Percentiles rank a stretch among this genome's conserved stretches.
phyloP scores from a whole-genome alignment of 1,140 invertebrate genomes.

The Scaptomyza graminum region DNA sequence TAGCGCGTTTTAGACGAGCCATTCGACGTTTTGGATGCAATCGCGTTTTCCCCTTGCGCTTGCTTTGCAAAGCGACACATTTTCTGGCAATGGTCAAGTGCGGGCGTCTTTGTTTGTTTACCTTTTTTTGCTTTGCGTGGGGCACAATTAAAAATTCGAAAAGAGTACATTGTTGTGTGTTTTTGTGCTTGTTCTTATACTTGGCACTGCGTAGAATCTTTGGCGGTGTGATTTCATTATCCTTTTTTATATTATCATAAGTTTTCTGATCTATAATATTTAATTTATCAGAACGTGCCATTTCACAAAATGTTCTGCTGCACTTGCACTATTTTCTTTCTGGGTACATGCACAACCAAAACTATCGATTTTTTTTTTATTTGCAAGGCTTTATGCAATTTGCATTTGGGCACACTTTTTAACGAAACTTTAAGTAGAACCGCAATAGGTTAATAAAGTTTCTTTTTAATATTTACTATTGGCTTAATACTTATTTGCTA shows the following conservation, averaged over 20 bases:
- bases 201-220: slow-evolving; percentile 59
- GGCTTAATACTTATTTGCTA: slow-evolving; percentile 25
- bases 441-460: not conserved
- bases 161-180: slow-evolving; percentile 33
- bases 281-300: slow-evolving; percentile 55
- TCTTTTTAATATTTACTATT: slow-evolving; percentile 9
- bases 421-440: not conserved
- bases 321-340: slow-evolving; percentile 1
- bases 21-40: slow-evolving; percentile 48
- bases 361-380: not conserved
- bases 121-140: slow-evolving; percentile 25
- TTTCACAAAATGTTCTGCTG: slow-evolving; percentile 13
- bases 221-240: not conserved
- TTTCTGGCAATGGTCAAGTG: slow-evolving; percentile 30
- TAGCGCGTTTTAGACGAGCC: slow-evolving; percentile 54
- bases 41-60: slow-evolving; percentile 64
- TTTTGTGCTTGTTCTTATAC: slow-evolving; percentile 63
- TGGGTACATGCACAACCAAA: not conserved
- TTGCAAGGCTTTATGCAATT: not conserved
- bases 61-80: slow-evolving; percentile 4
- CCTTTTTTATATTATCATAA: slow-evolving; percentile 31
- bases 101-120: slow-evolving; percentile 14
- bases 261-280: slow-evolving; percentile 48
- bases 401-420: not conserved
- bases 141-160: slow-evolving; percentile 60